Evolutionary conservation across 1,140 invertebrate species (phyloP), one percentile per base, ranked within the genome.

Genomic region (Hypsibius dujardini): DNA sequence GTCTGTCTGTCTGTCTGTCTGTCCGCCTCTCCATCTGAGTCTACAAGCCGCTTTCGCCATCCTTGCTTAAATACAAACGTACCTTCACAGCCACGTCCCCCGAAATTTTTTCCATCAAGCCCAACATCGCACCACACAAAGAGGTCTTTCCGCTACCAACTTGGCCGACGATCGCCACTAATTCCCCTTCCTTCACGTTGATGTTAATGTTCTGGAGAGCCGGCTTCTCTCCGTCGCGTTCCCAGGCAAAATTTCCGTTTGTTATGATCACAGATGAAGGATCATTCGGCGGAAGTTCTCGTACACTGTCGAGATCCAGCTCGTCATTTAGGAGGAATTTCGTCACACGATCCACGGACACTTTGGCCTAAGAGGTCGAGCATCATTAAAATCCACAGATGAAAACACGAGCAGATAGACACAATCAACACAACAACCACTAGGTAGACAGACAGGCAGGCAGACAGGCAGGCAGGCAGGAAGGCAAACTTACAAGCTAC

Each of bases 71-170:
- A 46, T 14, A 47, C 2, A 2, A 69, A 70, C 46, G 72, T 75
- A 79, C 79, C 71, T 76, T 76, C 3, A 79, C 77, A 74, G 79
- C 78, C 1, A 83, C 79, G 28, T 72, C 71, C 42, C 82, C 82
- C 59, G 72, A 69, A 1, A 78, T 47, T 74, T 79, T 80, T 3
- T 79, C 76, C 78, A 83, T 78, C 72, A 82, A 80, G 28, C 84
- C 84, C 0, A 85, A 75, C 40, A 85, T 74, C 2, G 84, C 81
- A 2, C 81, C 79, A 0, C 85, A 73, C 1, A 85, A 75, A 1
- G 83, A 83, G n/a, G 82, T 83, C 75, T 85, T 85, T 50, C 82
- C 82, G 1, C 78, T 71, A 1, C 82, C 82, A 56, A 84, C 82
- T 69, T 78, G 76, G 15, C 80, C 83, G 14, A 85, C 79, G 45